Evolutionary conservation across 2,113 vertebrate genomes (phyloP).

Genomic region (Puffinus mauretanicus): DNA sequence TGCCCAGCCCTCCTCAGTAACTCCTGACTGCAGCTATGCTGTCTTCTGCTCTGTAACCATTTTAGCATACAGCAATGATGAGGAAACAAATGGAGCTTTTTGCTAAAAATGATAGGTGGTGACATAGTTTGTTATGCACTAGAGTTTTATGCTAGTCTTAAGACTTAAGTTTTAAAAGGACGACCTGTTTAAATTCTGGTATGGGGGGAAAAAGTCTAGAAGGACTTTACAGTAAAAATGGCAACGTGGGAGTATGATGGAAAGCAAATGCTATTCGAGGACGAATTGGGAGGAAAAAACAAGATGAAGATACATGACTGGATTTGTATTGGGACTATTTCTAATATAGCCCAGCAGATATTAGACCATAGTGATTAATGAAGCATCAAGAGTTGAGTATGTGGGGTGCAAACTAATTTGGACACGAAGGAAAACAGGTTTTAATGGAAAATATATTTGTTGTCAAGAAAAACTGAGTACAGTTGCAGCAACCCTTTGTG

Average conservation of each 20-base stretch:
- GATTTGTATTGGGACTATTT: not conserved
- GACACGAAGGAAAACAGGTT: not conserved
- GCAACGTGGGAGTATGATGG: not conserved
- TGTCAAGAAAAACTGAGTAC: not conserved
- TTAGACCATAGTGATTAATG: not conserved
- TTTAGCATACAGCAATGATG: not conserved
- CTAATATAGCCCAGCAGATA: not conserved
- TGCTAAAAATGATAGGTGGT: not conserved
- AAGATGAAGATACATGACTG: not conserved
- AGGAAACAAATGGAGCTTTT: not conserved
- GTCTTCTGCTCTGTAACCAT: not conserved
- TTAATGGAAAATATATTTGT: not conserved
- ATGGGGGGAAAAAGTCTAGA: accelerated
- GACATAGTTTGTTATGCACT: not conserved
- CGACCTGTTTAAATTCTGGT: not conserved
- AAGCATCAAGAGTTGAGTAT: not conserved
- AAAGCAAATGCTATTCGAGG: not conserved
- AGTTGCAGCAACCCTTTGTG: not conserved
- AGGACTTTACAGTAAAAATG: not conserved
- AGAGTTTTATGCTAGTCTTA: not conserved
- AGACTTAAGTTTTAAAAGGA: not conserved
- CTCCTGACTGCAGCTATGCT: not conserved
- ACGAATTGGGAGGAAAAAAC: not conserved
- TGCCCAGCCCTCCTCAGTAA: not conserved
- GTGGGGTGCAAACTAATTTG: not conserved